These are phyloP conservation scores for Drosophila funebris DNA, from an alignment of 1,140 invertebrate species.

Conservation along the genomic window DNA sequence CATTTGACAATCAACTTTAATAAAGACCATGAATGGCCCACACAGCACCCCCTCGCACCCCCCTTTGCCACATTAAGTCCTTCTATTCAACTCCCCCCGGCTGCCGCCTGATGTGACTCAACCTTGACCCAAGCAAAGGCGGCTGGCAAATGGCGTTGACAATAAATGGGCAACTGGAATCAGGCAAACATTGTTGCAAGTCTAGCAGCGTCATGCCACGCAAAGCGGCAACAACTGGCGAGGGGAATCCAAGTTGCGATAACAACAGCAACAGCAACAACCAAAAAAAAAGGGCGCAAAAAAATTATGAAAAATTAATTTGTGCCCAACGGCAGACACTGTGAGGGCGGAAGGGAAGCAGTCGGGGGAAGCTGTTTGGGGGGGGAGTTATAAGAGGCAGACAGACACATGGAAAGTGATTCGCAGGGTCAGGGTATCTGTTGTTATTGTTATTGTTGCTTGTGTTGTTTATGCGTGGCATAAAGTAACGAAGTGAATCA, in stretches of 20 bases:
- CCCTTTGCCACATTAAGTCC: too few species aligned
- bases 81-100: too few species aligned
- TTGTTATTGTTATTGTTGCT: slow-evolving; percentile 19
- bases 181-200: slow-evolving; percentile 55
- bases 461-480: slow-evolving; percentile 39
- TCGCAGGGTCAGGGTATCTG: slow-evolving; percentile 56
- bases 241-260: slow-evolving; percentile 72
- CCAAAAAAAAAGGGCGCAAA: slow-evolving; percentile 67
- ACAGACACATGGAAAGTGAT: slow-evolving; percentile 72
- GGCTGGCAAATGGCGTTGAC: slow-evolving; percentile 30
- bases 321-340: slow-evolving; percentile 73
- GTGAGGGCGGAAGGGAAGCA: not conserved
- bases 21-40: slow-evolving; percentile 57
- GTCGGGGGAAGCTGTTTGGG: too few species aligned
- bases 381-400: slow-evolving; percentile 22
- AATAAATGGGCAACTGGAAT: slow-evolving; percentile 44
- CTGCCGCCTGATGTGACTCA: slow-evolving; percentile 32
- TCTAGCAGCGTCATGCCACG: slow-evolving; percentile 11
- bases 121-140: slow-evolving; percentile 59
- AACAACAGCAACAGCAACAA: slow-evolving; percentile 65
- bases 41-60: slow-evolving; percentile 1
- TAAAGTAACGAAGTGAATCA: slow-evolving; percentile 22
- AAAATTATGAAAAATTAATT: slow-evolving; percentile 83
- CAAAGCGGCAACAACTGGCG: not conserved
- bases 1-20: slow-evolving; percentile 81